phyloP scores from a whole-genome alignment of 2,888 invertebrate genomes.

The Pseudolycoriella hygida region DNA sequence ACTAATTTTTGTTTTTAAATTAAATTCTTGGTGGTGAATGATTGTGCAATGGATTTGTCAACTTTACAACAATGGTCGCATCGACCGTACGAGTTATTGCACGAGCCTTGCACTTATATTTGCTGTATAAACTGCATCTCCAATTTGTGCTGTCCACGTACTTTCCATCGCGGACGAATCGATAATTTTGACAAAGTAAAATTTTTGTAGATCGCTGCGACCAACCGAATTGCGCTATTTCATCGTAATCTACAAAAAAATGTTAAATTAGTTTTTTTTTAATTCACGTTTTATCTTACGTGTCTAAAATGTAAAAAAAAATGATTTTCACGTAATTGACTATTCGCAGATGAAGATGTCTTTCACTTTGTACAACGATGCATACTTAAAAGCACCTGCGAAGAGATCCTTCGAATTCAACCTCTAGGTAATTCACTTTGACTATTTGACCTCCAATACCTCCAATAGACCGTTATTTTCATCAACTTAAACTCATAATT shows the following conservation, averaged over 20 bases:
- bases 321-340: too few species aligned
- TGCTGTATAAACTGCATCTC: conserved; percentile 10
- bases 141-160: conserved; percentile 11
- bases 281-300: too few species aligned
- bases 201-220: conserved; percentile 6
- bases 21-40: conserved; percentile 4
- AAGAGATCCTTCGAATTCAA: too few species aligned
- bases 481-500: too few species aligned
- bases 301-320: too few species aligned
- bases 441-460: too few species aligned
- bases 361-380: too few species aligned
- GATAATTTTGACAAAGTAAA: conserved; percentile 4
- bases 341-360: too few species aligned
- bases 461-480: too few species aligned
- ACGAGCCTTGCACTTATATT: conserved; percentile 17
- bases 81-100: conserved; percentile 10
- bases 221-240: conserved; percentile 6
- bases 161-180: conserved; percentile 16
- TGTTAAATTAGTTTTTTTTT: too few species aligned
- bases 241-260: neutral
- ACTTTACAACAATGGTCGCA: conserved; percentile 9
- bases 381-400: too few species aligned
- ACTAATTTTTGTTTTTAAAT: neutral
- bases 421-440: too few species aligned
- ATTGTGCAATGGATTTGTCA: conserved; percentile 10